Conservation (phyloP, 2,888 invertebrate species). For the Ophion ellenae region DNA sequence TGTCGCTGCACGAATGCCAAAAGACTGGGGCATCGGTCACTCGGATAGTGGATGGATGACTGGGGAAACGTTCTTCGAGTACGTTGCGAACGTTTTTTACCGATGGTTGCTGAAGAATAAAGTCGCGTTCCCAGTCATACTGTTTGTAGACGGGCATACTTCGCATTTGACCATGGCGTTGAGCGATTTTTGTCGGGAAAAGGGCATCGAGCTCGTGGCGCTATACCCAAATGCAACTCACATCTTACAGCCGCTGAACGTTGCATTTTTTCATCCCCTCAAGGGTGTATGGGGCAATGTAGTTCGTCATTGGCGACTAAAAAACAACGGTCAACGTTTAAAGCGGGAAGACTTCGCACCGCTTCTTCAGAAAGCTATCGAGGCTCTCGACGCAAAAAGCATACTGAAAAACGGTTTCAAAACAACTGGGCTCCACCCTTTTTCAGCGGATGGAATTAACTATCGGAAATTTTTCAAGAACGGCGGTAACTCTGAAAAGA, state of each 20-base stretch:
- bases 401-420: constrained; percentile 68
- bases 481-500: constrained; percentile 50
- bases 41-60: constrained; percentile 74
- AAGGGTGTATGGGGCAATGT: constrained; percentile 74
- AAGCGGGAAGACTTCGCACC: constrained; percentile 64
- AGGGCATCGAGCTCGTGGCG: constrained; percentile 56
- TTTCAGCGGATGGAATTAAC: constrained; percentile 64
- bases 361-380: constrained; percentile 70
- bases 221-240: constrained; percentile 80
- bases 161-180: no score
- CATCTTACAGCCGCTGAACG: constrained; percentile 77
- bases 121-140: constrained; percentile 77
- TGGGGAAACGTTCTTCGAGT: constrained; percentile 62
- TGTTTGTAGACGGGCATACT: constrained; percentile 77
- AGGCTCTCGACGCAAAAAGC: constrained; percentile 58
- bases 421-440: no score
- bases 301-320: constrained; percentile 72
- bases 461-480: constrained; percentile 55
- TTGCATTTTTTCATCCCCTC: constrained; percentile 76
- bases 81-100: constrained; percentile 81
- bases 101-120: constrained; percentile 78
- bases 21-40: constrained; percentile 80
- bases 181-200: no score
- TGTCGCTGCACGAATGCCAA: constrained; percentile 72
- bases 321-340: constrained; percentile 70